phyloP scores from a whole-genome alignment of 2,888 invertebrate genomes.

The Trileptium ribeirensis region DNA sequence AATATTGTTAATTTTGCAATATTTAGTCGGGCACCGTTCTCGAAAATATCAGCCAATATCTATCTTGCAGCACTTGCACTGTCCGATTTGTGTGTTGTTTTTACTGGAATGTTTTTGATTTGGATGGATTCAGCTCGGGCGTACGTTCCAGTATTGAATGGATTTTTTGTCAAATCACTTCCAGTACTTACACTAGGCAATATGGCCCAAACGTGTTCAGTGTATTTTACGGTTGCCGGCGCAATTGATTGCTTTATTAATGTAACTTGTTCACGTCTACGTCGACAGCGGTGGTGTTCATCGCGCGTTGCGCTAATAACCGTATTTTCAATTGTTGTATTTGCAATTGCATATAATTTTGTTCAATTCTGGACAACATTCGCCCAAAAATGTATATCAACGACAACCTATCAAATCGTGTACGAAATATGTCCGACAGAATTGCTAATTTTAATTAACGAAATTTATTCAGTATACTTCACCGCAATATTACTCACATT shows the following conservation, averaged over 20 bases:
- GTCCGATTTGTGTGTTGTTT: conserved; percentile 48
- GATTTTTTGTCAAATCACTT: background rate
- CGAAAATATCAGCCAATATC: conserved; percentile 38
- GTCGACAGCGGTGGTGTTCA: background rate
- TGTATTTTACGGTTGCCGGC: conserved; percentile 50
- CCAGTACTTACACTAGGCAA: conserved; percentile 41
- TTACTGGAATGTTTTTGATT: conserved; percentile 49
- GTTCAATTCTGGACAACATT: conserved; percentile 10
- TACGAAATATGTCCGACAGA: conserved; percentile 40
- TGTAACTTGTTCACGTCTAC: conserved; percentile 11
- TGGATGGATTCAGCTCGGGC: conserved; percentile 44
- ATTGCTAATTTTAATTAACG: background rate
- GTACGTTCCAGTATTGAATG: conserved; percentile 44
- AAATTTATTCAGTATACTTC: conserved; percentile 47
- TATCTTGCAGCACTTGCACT: conserved; percentile 47
- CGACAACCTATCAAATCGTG: background rate
- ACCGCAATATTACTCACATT: conserved; percentile 49
- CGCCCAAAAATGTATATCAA: background rate
- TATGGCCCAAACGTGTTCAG: conserved; percentile 50
- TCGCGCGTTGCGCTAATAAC: background rate
- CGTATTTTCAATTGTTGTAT: background rate
- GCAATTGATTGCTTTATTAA: conserved; percentile 49
- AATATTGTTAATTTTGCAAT: conserved; percentile 48
- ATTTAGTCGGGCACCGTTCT: conserved; percentile 39
- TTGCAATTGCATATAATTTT: conserved; percentile 9